Evolutionary conservation across 2,113 vertebrate genomes (phyloP), one percentile per base, ranked within the genome.

Genomic region (Mormyrus iriodes): DNA sequence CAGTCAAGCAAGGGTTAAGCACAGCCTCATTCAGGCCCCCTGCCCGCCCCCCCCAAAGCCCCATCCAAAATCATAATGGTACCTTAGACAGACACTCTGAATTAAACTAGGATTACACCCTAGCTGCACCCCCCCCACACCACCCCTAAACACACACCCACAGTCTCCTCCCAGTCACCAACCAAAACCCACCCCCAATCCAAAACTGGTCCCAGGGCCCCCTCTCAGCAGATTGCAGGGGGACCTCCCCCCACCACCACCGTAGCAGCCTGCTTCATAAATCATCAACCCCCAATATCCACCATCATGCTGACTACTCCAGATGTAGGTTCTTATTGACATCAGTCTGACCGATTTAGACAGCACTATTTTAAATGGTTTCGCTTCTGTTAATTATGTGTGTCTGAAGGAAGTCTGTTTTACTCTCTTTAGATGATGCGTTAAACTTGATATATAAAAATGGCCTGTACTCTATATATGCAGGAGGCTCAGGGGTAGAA

Each of bases 141-240:
- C 53, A 69, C 35, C 48, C 46, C 83, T 85, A n/a, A 85, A 61
- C 86, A 88, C 39, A 24, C 87, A 27, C 48, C 46, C 86, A 88
- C 87, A 19, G 27, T 17, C 48, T 39, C 27, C 35, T 92, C 89
- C 49, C 88, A 6, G 7, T 61, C 88, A 61, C 79, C 21, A 21
- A 86, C 85, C 73, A 6, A 42, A 73, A 8, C 83, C 52, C 88
- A 89, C 73, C 73, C 76, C 83, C 83, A 55, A 42, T 24, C 35
- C 58, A 87, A 85, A 35, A 35, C 44, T 1, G n/a, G 53, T 35
- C 84, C 84, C 61, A 7, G 48, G 48, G 27, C 39, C 55, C 17
- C 49, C 53, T 48, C 46, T 86, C 84, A 53, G 89, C 89, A 89
- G 61, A 89, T 87, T 89, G 89, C 27, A n/a, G 31, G 42, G 82